These are phyloP conservation scores for Lochmaea crataegi DNA, from an alignment of 2,888 invertebrate genomes.

Conservation along the genomic window DNA sequence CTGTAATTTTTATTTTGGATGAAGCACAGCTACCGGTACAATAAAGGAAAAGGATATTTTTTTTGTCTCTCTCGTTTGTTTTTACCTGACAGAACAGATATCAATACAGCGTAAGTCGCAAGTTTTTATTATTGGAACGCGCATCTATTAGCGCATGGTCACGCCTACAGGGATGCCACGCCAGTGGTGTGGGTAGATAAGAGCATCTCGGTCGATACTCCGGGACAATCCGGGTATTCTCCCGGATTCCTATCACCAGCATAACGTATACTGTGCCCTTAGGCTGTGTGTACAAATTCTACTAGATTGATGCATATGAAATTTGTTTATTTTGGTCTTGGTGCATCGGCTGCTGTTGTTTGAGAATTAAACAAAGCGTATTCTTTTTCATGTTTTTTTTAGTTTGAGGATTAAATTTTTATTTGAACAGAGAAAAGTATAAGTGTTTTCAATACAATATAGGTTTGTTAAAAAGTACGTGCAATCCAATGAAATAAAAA, in stretches of 20 bases:
- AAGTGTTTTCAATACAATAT: neutral
- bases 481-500: neutral
- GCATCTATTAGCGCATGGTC: conserved; percentile 58
- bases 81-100: conserved; percentile 47
- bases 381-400: neutral
- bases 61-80: conserved; percentile 52
- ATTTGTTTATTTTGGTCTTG: conserved; percentile 58
- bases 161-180: conserved; percentile 59
- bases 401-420: neutral
- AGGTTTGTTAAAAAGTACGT: neutral
- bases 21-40: conserved; percentile 55
- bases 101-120: conserved; percentile 54
- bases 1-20: conserved; percentile 63
- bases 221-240: conserved; percentile 59
- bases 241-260: conserved; percentile 55
- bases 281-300: conserved; percentile 54
- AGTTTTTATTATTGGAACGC: conserved; percentile 55
- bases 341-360: conserved; percentile 37
- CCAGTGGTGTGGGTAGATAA: conserved; percentile 61
- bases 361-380: conserved; percentile 39
- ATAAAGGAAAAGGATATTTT: conserved; percentile 51
- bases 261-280: conserved; percentile 34
- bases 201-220: conserved; percentile 63
- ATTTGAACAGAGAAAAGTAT: neutral
- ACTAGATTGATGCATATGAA: conserved; percentile 60